Base-by-base conservation (phyloP, 2,113 vertebrate genomes). In the Crotalus tigris region DNA sequence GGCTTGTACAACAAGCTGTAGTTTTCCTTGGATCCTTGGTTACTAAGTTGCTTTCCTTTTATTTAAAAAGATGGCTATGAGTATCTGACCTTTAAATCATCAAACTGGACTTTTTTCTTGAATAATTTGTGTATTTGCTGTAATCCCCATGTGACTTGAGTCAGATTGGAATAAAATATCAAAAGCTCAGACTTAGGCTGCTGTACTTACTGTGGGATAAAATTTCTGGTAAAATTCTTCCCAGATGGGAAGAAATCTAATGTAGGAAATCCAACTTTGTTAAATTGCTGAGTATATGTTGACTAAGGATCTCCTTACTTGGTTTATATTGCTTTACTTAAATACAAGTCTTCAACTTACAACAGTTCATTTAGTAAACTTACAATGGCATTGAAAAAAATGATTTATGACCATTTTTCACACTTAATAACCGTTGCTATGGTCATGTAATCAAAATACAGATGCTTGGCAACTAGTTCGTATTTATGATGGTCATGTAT, bases 91-190 rank as follows among this genome's bases (percentile, higher is more conserved):
- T 96, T 95, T 88, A 57, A 85, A 55, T 88, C 7, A 58, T 57
- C 94, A 81, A 23, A 87, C 26, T n/a, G 61, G 90, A 93, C 29
- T 29, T 94, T 29, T 94, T 94, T 89, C 86, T 88, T 64, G 26
- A 93, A 59, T 19, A 29, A 23, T 57, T 89, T 29, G 69, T 88
- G 29, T 29, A 55, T 89, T 92, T 92, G 51, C 88, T 75, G 55
- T 46, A 93, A 90, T 1, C 91, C 90, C 91, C 88, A 94, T 85
- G 46, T 89, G 92, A 87, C 9, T 23, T 39, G 87, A 95, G 95
- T 57, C 87, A 93, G 2, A 90, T 85, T 85, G 21, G 58, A 21
- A 92, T 89, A 29, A 92, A 81, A 89, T 81, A 61, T 85, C 87
- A 26, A 44, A 51, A 11, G 93, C 39, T 3, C 46, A n/a, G n/a